Conservation (phyloP, 64 coral and sea anemone species). For the Catalaphyllia jardinei region DNA sequence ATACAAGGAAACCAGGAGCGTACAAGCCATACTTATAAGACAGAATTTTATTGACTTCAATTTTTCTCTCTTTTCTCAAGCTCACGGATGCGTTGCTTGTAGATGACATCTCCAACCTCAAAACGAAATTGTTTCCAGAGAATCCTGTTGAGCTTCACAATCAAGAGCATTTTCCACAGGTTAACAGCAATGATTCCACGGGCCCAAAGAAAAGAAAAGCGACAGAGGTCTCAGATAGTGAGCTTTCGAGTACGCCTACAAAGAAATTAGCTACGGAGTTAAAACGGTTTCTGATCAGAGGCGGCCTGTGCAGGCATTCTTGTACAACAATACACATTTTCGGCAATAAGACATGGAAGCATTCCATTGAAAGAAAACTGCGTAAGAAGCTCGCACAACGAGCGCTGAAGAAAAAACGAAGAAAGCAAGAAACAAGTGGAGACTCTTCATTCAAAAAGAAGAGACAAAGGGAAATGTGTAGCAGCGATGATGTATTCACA, state of each 20-base stretch:
- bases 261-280: neutral
- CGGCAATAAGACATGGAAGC: neutral
- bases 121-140: neutral
- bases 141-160: neutral
- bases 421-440: neutral
- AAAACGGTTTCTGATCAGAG: neutral
- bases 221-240: neutral
- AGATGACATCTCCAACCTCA: neutral
- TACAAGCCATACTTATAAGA: neutral
- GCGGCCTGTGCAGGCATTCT: neutral
- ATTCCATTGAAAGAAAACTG: neutral
- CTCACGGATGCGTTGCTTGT: neutral
- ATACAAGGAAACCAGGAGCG: no score
- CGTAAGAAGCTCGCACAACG: neutral
- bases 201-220: neutral
- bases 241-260: neutral
- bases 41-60: neutral
- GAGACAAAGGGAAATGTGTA: neutral
- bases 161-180: neutral
- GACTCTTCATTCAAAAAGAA: neutral
- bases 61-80: neutral
- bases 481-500: neutral
- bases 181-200: neutral
- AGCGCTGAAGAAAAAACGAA: neutral
- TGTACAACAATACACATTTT: neutral